These are phyloP conservation scores for Trematocara unimaculatum DNA, from an alignment of 2,113 vertebrate genomes.

Conservation along the genomic window DNA sequence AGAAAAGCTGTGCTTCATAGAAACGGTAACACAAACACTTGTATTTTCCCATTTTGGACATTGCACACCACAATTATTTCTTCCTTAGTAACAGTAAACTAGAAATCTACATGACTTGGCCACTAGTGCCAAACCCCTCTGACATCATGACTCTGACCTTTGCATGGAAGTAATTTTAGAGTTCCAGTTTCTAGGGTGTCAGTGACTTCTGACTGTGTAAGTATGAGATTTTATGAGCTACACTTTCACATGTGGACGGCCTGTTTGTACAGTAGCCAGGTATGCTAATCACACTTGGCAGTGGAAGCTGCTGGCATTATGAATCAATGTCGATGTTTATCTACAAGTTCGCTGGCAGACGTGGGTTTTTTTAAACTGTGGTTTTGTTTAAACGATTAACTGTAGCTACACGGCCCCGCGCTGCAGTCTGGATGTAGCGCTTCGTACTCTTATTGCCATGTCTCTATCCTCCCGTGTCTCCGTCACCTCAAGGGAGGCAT, in stretches of 20 bases:
- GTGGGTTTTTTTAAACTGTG: neutral
- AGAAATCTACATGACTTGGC: neutral
- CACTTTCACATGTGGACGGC: neutral
- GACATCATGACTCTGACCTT: constrained; percentile 53
- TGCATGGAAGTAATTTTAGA: constrained; percentile 34
- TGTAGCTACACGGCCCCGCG: neutral
- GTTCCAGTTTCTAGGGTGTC: constrained; percentile 24
- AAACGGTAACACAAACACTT: neutral
- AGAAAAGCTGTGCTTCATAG: neutral
- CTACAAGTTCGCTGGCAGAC: neutral
- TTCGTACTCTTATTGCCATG: neutral
- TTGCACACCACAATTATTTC: neutral
- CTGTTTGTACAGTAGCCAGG: neutral
- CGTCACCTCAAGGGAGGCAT: constrained; percentile 19
- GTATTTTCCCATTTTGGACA: neutral
- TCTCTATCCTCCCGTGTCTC: constrained; percentile 14
- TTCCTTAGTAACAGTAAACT: constrained; percentile 6
- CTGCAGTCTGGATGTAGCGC: neutral
- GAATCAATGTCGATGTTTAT: neutral
- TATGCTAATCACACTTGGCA: constrained; percentile 17
- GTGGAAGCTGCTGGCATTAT: neutral
- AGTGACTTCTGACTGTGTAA: constrained; percentile 13
- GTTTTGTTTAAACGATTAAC: neutral
- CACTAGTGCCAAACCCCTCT: neutral
- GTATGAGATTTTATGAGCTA: constrained; percentile 17